phyloP scores from a whole-genome alignment of 2,113 vertebrate genomes.

The Corythornis cristatus region DNA sequence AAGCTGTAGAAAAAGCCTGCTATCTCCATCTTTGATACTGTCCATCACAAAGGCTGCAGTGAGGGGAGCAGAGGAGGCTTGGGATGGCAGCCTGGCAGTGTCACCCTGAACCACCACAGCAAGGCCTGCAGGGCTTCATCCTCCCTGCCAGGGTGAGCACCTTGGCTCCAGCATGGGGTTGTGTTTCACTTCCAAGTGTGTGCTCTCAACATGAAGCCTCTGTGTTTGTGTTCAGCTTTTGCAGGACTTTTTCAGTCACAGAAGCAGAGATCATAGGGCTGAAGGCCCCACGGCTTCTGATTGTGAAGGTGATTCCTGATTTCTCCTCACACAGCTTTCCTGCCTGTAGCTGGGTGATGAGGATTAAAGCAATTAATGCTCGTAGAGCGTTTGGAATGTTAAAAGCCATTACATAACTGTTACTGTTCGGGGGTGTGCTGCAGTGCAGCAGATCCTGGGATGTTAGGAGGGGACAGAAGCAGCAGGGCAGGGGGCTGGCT shows the following conservation, averaged over 20 bases:
- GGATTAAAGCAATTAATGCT: conserved; percentile 36
- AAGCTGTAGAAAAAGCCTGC: conserved; percentile 19
- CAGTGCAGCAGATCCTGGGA: conserved; percentile 15
- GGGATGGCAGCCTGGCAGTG: not conserved
- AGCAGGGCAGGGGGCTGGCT: rapidly evolving
- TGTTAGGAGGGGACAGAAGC: not conserved
- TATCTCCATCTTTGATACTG: not conserved
- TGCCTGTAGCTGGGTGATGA: not conserved
- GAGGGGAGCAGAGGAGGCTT: not conserved
- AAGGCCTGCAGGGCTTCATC: not conserved
- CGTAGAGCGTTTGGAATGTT: not conserved
- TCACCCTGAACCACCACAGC: rapidly evolving
- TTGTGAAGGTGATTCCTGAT: not conserved
- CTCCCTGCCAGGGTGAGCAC: not conserved
- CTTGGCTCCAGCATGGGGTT: not conserved
- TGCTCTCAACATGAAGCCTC: not conserved
- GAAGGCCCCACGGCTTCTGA: not conserved
- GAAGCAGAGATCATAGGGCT: not conserved
- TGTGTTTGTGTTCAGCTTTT: not conserved
- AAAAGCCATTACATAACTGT: conserved; percentile 24
- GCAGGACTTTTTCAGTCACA: not conserved
- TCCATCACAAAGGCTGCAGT: not conserved
- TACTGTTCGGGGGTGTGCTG: conserved; percentile 58
- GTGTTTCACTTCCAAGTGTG: not conserved
- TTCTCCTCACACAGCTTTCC: not conserved